phyloP scores from a whole-genome alignment of 1,140 invertebrate species.

The Danaus plexippus region DNA sequence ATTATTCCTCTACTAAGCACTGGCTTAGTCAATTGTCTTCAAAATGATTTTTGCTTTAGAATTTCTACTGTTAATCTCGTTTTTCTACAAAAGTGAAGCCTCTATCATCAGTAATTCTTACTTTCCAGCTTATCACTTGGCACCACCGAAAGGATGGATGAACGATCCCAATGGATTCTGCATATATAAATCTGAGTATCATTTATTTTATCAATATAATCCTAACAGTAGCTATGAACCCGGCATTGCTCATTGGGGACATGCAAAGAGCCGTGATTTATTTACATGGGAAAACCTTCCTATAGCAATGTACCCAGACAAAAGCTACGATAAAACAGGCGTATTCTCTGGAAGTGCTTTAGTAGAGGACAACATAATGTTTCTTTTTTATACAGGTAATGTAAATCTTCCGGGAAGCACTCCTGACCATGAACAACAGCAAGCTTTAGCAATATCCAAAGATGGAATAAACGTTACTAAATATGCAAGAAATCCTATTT shows the following conservation, averaged over 20 bases:
- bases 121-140: slow-evolving; percentile 47
- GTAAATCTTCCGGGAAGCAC: slow-evolving; percentile 30
- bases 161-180: slow-evolving; percentile 67
- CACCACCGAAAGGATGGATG: slow-evolving; percentile 56
- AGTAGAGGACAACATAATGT: slow-evolving; percentile 45
- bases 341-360: slow-evolving; percentile 62
- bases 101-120: slow-evolving; percentile 20
- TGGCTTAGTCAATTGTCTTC: too few species aligned
- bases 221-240: slow-evolving; percentile 33
- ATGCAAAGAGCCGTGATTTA: slow-evolving; percentile 51
- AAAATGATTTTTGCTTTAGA: too few species aligned
- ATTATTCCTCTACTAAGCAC: too few species aligned
- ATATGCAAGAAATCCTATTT: slow-evolving; percentile 43
- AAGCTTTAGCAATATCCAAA: slow-evolving; percentile 39
- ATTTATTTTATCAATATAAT: slow-evolving; percentile 62
- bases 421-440: slow-evolving; percentile 35
- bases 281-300: slow-evolving; percentile 53
- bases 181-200: slow-evolving; percentile 40
- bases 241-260: slow-evolving; percentile 53
- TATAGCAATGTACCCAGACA: slow-evolving; percentile 51
- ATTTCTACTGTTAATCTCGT: too few species aligned
- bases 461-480: slow-evolving; percentile 50
- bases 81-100: too few species aligned
- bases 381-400: slow-evolving; percentile 58
- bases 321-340: slow-evolving; percentile 45